Base-by-base conservation (phyloP, 1,140 invertebrate genomes). In the Oryzaephilus surinamensis region DNA sequence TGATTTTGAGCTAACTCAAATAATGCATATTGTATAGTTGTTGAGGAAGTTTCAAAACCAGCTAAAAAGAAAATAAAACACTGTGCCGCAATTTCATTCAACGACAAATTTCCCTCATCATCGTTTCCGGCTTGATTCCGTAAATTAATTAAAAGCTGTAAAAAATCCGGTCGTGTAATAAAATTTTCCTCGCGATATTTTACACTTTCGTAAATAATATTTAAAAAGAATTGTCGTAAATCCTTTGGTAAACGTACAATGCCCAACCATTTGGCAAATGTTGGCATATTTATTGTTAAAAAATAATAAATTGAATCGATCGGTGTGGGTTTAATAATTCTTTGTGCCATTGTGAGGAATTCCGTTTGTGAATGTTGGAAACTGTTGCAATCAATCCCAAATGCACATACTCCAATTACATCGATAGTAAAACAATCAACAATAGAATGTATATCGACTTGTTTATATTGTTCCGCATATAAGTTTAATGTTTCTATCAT, bases 41-140 rank as follows among this genome's bases (percentile, higher is more conserved):
- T 68, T 2, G 72, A 67, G 0, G 73, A 74, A 0, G 77, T 78
- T 38, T 79, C 76, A 41, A n/a, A n/a, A n/a, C n/a, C n/a, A n/a
- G n/a, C n/a, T n/a, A n/a, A n/a, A n/a, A n/a, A n/a, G n/a, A n/a
- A 71, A 79, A 73, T 43, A 31, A 69, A 69, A 0, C 63, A 52
- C 52, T 74, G 66, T 0, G 67, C 66, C 2, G 61, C 58, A 1
- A 73, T 52, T 33, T 58, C 47, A 18, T 54, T 21, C 1, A 50
- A 3, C 10, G 39, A 36, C 6, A 55, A 33, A 19, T 28, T 26
- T 17, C n/a, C n/a, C n/a, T 40, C 46, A 10, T 54, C 50, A 17
- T 17, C n/a, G 7, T 11, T 26, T 19, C 32, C 24, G 30, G 24
- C 36, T 2, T 4, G 13, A 10, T 65, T 71, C 33, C 48, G 51